Evolutionary conservation across 2,113 vertebrate genomes (phyloP), one percentile per base, ranked within the genome.

Genomic region (Carassius gibelio): DNA sequence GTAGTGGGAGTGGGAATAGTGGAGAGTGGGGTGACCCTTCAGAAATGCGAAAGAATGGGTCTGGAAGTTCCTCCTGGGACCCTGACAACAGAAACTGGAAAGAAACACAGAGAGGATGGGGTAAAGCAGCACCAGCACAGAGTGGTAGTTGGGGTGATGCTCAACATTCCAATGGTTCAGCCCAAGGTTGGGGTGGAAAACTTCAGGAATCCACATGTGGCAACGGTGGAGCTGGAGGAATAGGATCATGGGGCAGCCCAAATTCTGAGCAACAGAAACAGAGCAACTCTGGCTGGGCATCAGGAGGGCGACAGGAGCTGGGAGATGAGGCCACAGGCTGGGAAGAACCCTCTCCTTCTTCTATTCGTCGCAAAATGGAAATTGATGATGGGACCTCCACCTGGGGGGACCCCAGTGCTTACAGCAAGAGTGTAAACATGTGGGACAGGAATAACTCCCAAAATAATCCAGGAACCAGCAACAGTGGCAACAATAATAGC

Each of bases 311-410:
- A 89, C 95, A 94, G 88, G 98, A 99, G 91, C 95, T 96, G 83
- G 91, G 90, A 84, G 94, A 94, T 78, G 97, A 98, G 89, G 92
- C 96, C 89, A 98, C 96, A 52, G 98, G 98, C 90, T 99, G 98
- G 98, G 96, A 99, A 87, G 98, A 99, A 84, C 98, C 98, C 76
- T 99, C 97, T 48, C 98, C 97, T 80, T 97, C 97, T 3, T 98
- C 98, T 86, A 95, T 99, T 87, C 97, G 97, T 59, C 97, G 97
- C 88, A 99, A 99, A 92, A 98, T 99, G 96, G 98, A 99, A 92
- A 99, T 99, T 1, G 98, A 99, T 85, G 98, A 99, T 79, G 98
- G 98, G 94, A 99, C 98, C 90, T 97, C 98, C 91, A 97, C 98
- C 90, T 99, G 98, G 98, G 98, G 98, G 11, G 97, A 99, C 94